phyloP scores from a whole-genome alignment of 2,113 vertebrate genomes.

The Empidonax traillii region DNA sequence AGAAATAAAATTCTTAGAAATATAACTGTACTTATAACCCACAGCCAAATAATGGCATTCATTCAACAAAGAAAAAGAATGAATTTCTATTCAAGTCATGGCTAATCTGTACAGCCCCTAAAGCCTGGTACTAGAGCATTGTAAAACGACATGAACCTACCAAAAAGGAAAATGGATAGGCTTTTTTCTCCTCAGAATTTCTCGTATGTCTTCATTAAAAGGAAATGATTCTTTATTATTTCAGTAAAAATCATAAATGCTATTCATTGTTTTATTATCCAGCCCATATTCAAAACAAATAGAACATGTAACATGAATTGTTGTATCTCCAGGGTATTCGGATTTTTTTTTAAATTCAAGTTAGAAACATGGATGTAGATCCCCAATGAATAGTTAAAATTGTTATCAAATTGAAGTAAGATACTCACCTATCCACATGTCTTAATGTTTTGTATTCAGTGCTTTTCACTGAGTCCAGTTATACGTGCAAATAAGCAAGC shows the following conservation, averaged over 20 bases:
- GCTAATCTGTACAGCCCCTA: conserved; percentile 26
- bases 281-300: accelerated
- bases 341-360: background rate
- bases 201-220: background rate
- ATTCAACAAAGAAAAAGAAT: conserved; percentile 55
- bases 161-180: background rate
- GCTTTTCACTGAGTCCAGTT: background rate
- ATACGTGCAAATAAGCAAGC: background rate
- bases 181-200: background rate
- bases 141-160: conserved; percentile 12
- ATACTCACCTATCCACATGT: background rate
- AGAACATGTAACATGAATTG: background rate
- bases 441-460: background rate
- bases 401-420: background rate
- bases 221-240: background rate
- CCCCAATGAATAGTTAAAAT: background rate
- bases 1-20: conserved; percentile 64
- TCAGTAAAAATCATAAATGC: background rate
- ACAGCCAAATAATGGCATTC: conserved; percentile 51
- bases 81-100: conserved; percentile 52
- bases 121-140: background rate
- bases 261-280: background rate
- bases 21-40: conserved; percentile 32
- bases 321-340: background rate
- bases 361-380: background rate